Evolutionary conservation across 2,797 vertebrate genomes (phyloP).

Genomic region (Tiaroga cobitis): DNA sequence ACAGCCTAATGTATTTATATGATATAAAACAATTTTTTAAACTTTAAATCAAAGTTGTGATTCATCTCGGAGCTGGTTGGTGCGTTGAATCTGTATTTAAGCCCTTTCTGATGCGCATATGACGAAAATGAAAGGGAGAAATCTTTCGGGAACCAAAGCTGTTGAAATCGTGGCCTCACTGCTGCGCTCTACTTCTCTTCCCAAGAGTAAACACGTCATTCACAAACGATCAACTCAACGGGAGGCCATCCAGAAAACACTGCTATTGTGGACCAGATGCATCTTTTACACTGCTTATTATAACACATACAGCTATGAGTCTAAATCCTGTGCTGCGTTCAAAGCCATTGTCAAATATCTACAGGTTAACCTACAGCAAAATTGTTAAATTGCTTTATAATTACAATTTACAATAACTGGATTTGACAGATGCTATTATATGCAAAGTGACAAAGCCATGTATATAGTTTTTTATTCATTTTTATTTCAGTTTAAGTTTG

Average conservation of each 20-base stretch:
- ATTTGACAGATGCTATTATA: too few species aligned
- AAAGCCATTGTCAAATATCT: neutral
- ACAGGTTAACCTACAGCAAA: neutral
- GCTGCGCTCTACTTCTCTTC: neutral
- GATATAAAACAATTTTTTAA: too few species aligned
- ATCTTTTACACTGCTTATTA: neutral
- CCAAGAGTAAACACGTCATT: neutral
- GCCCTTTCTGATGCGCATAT: neutral
- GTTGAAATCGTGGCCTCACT: neutral
- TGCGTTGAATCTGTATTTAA: neutral
- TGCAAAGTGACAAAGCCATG: too few species aligned
- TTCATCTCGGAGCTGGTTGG: neutral
- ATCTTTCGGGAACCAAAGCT: neutral
- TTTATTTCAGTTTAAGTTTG: too few species aligned
- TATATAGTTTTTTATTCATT: too few species aligned
- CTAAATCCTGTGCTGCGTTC: neutral
- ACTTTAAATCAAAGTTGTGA: neutral
- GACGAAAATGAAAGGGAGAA: neutral
- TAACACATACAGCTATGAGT: neutral
- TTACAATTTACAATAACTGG: too few species aligned
- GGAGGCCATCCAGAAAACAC: neutral
- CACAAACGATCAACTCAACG: neutral
- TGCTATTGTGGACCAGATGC: neutral
- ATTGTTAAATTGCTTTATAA: too few species aligned
- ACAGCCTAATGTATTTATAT: neutral